phyloP scores from a whole-genome alignment of 1,140 invertebrate species.

The Agrilus planipennis region DNA sequence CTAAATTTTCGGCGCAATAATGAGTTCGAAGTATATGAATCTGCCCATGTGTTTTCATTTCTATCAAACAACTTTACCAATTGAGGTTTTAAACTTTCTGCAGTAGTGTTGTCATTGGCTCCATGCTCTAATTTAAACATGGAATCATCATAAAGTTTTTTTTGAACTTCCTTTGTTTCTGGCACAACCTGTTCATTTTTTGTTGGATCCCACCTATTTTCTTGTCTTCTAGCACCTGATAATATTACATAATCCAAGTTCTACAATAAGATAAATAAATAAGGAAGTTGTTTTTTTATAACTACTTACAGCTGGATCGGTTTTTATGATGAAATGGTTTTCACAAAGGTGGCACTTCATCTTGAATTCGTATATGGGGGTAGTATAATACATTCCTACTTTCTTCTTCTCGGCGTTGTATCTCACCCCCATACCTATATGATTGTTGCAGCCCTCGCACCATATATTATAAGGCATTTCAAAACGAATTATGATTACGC shows the following conservation, averaged over 20 bases:
- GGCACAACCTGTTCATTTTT: slow-evolving; percentile 91
- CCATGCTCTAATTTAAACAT: slow-evolving; percentile 96
- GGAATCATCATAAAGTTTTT: slow-evolving; percentile 81
- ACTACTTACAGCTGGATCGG: slow-evolving; percentile 82
- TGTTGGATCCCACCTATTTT: slow-evolving; percentile 94
- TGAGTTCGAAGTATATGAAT: slow-evolving; percentile 84
- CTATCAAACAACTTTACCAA: slow-evolving; percentile 62
- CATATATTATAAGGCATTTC: slow-evolving; percentile 99
- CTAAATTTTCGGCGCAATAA: slow-evolving; percentile 70
- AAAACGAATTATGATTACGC: slow-evolving; percentile 97
- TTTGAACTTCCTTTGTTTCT: slow-evolving; percentile 78
- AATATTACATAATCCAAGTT: slow-evolving; percentile 97
- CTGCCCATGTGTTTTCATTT: slow-evolving; percentile 71
- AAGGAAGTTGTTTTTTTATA: background rate
- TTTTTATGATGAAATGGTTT: slow-evolving; percentile 98
- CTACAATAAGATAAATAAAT: slow-evolving; percentile 36
- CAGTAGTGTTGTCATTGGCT: slow-evolving; percentile 62
- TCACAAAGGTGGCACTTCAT: slow-evolving; percentile 99
- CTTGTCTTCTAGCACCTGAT: slow-evolving; percentile 88
- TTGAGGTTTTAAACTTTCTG: slow-evolving; percentile 55
- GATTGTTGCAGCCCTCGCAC: slow-evolving; percentile 96
- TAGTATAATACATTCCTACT: slow-evolving; percentile 97
- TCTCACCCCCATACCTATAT: slow-evolving; percentile 97
- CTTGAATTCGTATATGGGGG: slow-evolving; percentile 93
- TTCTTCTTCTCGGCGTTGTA: slow-evolving; percentile 99